A percentile compares a stretch with the other conserved stretches of the same genome.
phyloP scores from a whole-genome alignment of 2,113 vertebrate genomes.

The Rynchops niger region DNA sequence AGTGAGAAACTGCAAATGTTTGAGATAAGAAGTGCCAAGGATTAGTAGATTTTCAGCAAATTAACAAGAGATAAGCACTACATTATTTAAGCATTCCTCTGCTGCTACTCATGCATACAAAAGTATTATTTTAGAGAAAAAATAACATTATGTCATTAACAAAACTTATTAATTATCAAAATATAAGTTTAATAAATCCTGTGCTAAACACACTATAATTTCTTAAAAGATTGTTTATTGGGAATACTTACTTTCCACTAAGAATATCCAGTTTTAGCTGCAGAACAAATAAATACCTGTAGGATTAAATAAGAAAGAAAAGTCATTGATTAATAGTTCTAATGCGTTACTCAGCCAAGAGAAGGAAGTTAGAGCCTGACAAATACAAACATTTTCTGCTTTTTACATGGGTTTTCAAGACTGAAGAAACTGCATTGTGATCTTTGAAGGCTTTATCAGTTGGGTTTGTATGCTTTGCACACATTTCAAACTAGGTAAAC shows the following conservation, averaged over 20 bases:
- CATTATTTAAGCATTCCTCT: background rate
- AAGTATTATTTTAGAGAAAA: background rate
- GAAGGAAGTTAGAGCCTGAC: background rate
- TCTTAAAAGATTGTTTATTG: background rate
- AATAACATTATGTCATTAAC: rapidly evolving
- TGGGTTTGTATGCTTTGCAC: background rate
- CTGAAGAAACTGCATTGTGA: background rate
- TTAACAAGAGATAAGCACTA: background rate
- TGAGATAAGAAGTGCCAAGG: background rate
- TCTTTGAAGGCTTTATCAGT: background rate
- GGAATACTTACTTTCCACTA: slow-evolving; percentile 91
- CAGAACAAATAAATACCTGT: slow-evolving; percentile 96
- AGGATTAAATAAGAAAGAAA: slow-evolving; percentile 38
- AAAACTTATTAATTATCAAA: background rate
- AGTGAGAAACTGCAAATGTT: background rate
- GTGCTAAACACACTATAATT: background rate
- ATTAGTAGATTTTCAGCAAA: background rate
- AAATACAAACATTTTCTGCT: background rate
- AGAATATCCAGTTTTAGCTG: slow-evolving; percentile 96
- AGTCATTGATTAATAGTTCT: background rate
- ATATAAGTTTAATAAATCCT: background rate
- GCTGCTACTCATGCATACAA: background rate
- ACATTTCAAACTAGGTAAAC: background rate
- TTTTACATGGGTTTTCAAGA: background rate
- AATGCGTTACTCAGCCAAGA: background rate